Evolutionary conservation across 2,113 vertebrate species (phyloP), one percentile per base, ranked within the genome.

Genomic region (Macroglossus sobrinus): DNA sequence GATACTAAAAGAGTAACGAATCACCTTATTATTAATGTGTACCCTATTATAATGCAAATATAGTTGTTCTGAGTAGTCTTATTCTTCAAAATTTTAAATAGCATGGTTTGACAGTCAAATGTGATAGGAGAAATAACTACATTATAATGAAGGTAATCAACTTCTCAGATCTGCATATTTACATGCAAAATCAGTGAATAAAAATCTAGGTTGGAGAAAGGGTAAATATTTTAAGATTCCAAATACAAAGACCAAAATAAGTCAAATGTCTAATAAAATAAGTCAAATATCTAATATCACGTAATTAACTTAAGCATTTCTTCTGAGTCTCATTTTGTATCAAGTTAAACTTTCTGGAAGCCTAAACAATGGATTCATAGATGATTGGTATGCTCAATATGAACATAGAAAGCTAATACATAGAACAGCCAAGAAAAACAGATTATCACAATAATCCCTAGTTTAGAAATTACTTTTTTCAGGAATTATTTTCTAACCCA

Each of bases 41-140:
- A 50, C 16, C 22, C 57, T 24, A 35, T 80, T 94, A 79, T 50
- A 75, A 72, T 93, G 40, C 43, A 92, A 79, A 84, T 45, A 28
- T 6, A 63, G 19, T 81, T 72, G 13, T 69, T 92, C 19, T 80
- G 69, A 84, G 50, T 75, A 76, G n/a, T 78, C 6, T 45, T 68
- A 38, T 61, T 45, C 24, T 87, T 93, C 57, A 86, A 18, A 92
- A 87, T 86, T 81, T 19, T 93, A 69, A 89, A 71, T 80, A 93
- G 33, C 4, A n/a, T 47, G 22, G 2, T 85, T 33, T 84, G 72
- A 75, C 45, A 93, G 72, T 72, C 81, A 78, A 84, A 76, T 5
- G 5, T 66, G 24, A n/a, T 75, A 74, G 19, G 57, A 91, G 40
- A 82, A 89, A 84, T 90, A 95, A 40, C 26, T 89, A 45, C 45